Base-by-base conservation (phyloP, 2,797 vertebrate genomes). In the Coregonus sp. region DNA sequence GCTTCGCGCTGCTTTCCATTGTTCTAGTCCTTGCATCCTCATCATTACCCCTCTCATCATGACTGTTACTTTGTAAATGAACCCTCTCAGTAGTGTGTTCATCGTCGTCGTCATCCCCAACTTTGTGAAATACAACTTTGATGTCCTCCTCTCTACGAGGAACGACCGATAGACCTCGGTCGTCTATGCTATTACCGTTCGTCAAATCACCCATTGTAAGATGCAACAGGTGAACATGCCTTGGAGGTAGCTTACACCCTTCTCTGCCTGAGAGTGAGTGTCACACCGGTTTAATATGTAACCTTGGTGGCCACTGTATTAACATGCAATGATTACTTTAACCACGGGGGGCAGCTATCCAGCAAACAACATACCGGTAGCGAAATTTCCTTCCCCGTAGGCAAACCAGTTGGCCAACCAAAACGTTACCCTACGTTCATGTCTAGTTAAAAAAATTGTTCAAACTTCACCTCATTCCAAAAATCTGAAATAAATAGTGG, bases 191-290 rank as follows among this genome's bases (percentile, higher is more conserved):
- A 83, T 85, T 81, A 72, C 71, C 72, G 71, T 75, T 61, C 40
- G 81, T 86, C 54, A 79, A 76, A 72, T 93, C 90, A 75, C 84
- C 91, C 95, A 95, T 95, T 88, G 72, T 82, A 75, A 85, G 88
- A 89, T 76, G 80, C 75, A 67, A 67, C 88, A 82, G 78, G 84
- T 6, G 78, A 89, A 92, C 94, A 95, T 94, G 88, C 92, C 93
- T 91, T 70, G 76, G 76, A 66, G 78, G 71, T 18, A 40, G 59
- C 6, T 25, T 63, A 63, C 80, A 85, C 79, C 78, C 86, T 76
- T 37, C 78, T 78, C 78, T 80, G 78, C 71, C 89, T 73, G 86
- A 84, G 78, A 79, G 80, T 85, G 81, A 84, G 85, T 56, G 75
- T 78, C 86, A 16, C 50, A 61, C 81, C 67, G 35, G 84, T 90